Evolutionary conservation across 2,797 vertebrate species (phyloP).

Genomic region (Brotula barbata): DNA sequence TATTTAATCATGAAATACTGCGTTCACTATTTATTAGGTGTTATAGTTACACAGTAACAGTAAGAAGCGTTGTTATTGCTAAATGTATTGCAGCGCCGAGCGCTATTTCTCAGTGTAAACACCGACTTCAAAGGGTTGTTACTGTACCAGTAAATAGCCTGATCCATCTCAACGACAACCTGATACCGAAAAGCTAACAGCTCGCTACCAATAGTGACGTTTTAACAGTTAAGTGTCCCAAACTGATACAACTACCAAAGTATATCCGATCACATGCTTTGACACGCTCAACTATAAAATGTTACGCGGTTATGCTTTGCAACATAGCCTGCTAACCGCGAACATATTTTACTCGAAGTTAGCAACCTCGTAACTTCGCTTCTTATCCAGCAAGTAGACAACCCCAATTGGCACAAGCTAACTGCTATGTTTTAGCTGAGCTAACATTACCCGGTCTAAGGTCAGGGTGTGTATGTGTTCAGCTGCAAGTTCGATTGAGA

Average conservation of each 20-base stretch:
- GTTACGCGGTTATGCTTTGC: background rate
- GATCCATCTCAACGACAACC: conserved; percentile 44
- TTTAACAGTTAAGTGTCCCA: conserved; percentile 63
- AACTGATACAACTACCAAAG: conserved; percentile 43
- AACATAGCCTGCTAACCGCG: background rate
- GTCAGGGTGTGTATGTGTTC: conserved; percentile 71
- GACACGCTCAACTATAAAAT: background rate
- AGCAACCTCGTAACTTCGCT: conserved; percentile 57
- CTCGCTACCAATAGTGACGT: conserved; percentile 59
- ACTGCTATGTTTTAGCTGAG: conserved; percentile 63
- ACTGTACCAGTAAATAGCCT: conserved; percentile 65
- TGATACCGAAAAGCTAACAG: conserved; percentile 57
- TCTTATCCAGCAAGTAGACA: conserved; percentile 70
- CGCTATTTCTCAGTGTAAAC: conserved; percentile 75
- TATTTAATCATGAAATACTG: background rate
- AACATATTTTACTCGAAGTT: conserved; percentile 49
- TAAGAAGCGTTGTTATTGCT: conserved; percentile 17
- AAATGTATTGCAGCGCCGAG: conserved; percentile 43
- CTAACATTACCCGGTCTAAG: conserved; percentile 75
- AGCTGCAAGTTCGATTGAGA: conserved; percentile 44
- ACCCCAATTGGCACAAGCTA: conserved; percentile 58
- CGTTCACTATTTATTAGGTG: background rate
- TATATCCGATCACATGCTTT: background rate
- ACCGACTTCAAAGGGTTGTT: conserved; percentile 70
- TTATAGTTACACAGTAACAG: background rate